Evolutionary conservation across 2,797 vertebrate species (phyloP).

Genomic region (Botia almorhae): DNA sequence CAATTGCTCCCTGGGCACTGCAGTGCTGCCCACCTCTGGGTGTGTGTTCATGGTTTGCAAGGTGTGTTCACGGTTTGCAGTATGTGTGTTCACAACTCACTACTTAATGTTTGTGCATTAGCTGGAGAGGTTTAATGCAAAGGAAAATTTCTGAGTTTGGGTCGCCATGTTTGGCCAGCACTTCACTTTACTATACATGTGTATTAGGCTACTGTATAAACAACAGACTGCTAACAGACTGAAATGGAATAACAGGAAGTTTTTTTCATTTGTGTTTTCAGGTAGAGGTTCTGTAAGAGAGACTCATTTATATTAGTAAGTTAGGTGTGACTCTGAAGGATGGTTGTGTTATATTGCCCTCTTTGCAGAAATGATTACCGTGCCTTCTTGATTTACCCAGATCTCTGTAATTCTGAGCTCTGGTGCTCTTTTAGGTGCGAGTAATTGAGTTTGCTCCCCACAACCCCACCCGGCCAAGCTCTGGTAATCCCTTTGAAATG

Average conservation of each 20-base stretch:
- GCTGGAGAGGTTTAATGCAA: no score
- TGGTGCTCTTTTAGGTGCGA: constrained; percentile 72
- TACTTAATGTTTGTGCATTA: no score
- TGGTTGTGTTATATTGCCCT: neutral
- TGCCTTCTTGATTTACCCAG: constrained; percentile 28
- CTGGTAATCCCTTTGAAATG: constrained; percentile 74
- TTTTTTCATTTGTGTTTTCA: neutral
- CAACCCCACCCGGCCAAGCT: constrained; percentile 62
- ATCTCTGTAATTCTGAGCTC: constrained; percentile 64
- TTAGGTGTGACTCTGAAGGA: neutral
- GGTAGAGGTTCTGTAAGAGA: neutral
- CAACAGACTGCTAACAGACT: neutral
- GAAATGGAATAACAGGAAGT: neutral
- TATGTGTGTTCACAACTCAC: no score
- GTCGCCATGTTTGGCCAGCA: no score
- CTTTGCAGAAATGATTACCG: constrained; percentile 5
- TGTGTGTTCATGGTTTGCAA: no score
- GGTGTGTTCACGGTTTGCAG: no score
- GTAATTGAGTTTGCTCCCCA: constrained; percentile 76
- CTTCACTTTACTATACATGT: no score
- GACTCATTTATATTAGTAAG: neutral
- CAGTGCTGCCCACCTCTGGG: no score
- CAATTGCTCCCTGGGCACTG: no score
- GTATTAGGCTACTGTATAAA: neutral
- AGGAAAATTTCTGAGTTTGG: no score